These are phyloP conservation scores for Varanus salvator DNA, from an alignment of 2,113 vertebrate genomes.

Conservation along the genomic window DNA sequence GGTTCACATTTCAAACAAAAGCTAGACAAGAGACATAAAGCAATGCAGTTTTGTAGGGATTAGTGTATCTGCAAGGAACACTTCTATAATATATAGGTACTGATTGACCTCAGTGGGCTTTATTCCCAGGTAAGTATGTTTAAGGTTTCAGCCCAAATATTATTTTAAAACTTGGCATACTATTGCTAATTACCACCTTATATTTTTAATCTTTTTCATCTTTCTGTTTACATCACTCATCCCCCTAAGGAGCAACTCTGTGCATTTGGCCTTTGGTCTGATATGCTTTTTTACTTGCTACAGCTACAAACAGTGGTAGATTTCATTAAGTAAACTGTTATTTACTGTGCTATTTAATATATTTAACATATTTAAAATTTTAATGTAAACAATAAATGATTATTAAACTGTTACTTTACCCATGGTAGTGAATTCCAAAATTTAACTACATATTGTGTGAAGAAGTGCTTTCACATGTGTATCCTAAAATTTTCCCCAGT, in stretches of 20 bases:
- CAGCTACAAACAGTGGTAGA: background rate
- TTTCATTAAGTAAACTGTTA: background rate
- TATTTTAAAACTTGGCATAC: background rate
- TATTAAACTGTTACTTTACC: too few species aligned
- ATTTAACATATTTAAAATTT: background rate
- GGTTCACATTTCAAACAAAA: background rate
- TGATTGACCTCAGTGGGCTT: background rate
- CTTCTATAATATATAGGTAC: background rate
- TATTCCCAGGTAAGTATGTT: background rate
- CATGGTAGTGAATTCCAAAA: too few species aligned
- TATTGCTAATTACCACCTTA: background rate
- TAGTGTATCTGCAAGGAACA: background rate
- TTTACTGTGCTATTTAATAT: background rate
- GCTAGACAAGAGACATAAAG: background rate
- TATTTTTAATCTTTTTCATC: background rate
- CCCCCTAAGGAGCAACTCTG: background rate
- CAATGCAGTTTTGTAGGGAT: background rate
- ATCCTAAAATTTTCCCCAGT: too few species aligned
- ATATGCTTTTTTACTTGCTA: background rate
- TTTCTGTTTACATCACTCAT: background rate
- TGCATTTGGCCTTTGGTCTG: background rate
- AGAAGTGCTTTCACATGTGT: too few species aligned
- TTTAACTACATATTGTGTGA: too few species aligned
- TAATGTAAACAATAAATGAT: too few species aligned
- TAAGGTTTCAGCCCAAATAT: background rate